These are phyloP conservation scores for Cephus runcator DNA, from an alignment of 2,888 invertebrate species.

Conservation along the genomic window DNA sequence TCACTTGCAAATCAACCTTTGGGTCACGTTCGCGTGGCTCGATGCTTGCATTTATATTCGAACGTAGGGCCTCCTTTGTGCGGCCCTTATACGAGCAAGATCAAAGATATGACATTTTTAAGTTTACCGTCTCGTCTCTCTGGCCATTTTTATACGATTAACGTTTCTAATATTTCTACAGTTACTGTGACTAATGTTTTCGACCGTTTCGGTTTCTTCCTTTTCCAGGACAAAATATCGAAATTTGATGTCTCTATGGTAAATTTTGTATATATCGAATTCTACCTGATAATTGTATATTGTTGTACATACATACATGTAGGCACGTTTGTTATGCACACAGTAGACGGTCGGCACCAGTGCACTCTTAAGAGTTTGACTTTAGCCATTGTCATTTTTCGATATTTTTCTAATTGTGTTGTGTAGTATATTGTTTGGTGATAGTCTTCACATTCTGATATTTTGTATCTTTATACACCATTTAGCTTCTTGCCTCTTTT, in stretches of 20 bases:
- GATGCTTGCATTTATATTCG: too few species aligned
- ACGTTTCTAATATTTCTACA: neutral
- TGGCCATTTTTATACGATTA: neutral
- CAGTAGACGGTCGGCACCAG: neutral
- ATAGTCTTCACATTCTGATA: neutral
- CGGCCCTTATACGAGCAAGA: too few species aligned
- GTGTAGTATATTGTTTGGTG: conserved; percentile 12
- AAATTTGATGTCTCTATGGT: conserved; percentile 25
- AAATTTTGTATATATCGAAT: conserved; percentile 21
- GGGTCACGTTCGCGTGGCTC: too few species aligned
- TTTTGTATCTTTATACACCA: neutral
- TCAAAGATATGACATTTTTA: neutral
- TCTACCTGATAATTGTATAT: conserved; percentile 29
- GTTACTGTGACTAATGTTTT: neutral
- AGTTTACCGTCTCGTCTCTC: neutral
- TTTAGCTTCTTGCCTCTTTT: neutral
- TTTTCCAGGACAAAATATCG: conserved; percentile 31
- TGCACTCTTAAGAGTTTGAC: neutral
- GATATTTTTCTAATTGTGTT: conserved; percentile 20
- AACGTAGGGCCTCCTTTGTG: too few species aligned
- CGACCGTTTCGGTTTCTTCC: conserved; percentile 20
- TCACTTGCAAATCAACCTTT: neutral
- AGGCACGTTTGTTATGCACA: conserved; percentile 19
- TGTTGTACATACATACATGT: conserved; percentile 38
- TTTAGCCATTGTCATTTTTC: conserved; percentile 24